These are phyloP conservation scores for Ochropleura plecta DNA, from an alignment of 2,888 invertebrate species.

Conservation along the genomic window DNA sequence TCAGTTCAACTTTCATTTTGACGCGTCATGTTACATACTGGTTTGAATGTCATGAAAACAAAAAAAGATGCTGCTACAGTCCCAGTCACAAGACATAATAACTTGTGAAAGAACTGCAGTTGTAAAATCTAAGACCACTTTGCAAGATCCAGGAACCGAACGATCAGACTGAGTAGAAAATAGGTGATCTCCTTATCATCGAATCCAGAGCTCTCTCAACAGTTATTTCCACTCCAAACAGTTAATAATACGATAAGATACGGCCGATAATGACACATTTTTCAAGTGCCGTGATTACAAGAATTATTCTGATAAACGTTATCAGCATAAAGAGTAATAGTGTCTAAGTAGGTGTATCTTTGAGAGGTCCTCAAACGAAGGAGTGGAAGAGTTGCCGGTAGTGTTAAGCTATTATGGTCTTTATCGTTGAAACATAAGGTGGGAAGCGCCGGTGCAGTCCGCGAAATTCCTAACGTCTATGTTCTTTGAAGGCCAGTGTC, in stretches of 20 bases:
- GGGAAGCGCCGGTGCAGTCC: no score
- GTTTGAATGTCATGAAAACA: no score
- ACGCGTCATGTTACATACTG: no score
- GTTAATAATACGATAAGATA: slow-evolving; percentile 43
- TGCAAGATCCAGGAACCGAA: background rate
- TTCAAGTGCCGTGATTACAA: slow-evolving; percentile 41
- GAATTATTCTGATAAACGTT: slow-evolving; percentile 29
- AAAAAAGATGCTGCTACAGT: no score
- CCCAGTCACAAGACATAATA: no score
- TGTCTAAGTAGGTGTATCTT: slow-evolving; percentile 6
- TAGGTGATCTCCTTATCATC: slow-evolving; percentile 19
- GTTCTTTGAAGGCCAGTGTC: no score
- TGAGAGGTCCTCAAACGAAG: background rate
- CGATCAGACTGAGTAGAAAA: background rate
- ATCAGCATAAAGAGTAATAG: slow-evolving; percentile 8
- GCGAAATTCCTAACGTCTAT: no score
- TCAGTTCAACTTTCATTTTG: no score
- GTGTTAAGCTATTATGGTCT: background rate
- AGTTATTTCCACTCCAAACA: slow-evolving; percentile 27
- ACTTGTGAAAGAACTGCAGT: no score
- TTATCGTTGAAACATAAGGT: background rate
- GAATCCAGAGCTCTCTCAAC: background rate
- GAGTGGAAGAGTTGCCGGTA: background rate
- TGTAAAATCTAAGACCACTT: background rate
- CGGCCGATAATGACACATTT: slow-evolving; percentile 9